These are phyloP conservation scores for Champsocephalus gunnari DNA, from an alignment of 2,797 vertebrate genomes.

Conservation along the genomic window DNA sequence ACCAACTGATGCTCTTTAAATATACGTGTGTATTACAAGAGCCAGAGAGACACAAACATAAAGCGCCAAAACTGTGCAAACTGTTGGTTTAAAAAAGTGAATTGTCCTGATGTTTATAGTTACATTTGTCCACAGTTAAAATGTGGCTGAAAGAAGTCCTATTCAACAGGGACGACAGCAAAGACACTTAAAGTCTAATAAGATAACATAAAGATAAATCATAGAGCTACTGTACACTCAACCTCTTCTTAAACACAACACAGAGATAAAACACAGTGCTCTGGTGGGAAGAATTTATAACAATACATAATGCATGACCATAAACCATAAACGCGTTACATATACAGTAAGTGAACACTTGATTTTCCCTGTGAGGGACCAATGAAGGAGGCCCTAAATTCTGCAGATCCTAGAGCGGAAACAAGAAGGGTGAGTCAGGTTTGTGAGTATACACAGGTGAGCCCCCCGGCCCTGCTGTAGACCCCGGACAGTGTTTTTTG, in stretches of 20 bases:
- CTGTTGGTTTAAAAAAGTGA: background rate
- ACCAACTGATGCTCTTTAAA: background rate
- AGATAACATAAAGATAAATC: slow-evolving; percentile 3
- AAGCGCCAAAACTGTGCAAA: background rate
- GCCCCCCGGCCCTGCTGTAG: background rate
- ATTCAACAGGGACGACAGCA: background rate
- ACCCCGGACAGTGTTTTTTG: slow-evolving; percentile 2
- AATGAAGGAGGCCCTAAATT: background rate
- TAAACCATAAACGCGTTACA: background rate
- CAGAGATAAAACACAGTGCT: background rate
- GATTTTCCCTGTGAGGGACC: background rate
- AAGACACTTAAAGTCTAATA: background rate
- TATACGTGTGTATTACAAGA: background rate
- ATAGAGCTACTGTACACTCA: background rate
- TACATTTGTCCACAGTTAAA: background rate
- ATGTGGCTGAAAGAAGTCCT: background rate
- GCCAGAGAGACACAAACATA: background rate
- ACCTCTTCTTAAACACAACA: background rate
- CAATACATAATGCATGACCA: background rate
- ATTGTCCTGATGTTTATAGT: background rate
- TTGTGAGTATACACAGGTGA: background rate
- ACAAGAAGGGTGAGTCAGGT: background rate
- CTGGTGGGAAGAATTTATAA: background rate
- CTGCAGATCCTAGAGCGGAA: background rate
- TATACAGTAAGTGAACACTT: background rate